Conservation (phyloP, 1,140 invertebrate genomes). For the Drusus annulatus region DNA sequence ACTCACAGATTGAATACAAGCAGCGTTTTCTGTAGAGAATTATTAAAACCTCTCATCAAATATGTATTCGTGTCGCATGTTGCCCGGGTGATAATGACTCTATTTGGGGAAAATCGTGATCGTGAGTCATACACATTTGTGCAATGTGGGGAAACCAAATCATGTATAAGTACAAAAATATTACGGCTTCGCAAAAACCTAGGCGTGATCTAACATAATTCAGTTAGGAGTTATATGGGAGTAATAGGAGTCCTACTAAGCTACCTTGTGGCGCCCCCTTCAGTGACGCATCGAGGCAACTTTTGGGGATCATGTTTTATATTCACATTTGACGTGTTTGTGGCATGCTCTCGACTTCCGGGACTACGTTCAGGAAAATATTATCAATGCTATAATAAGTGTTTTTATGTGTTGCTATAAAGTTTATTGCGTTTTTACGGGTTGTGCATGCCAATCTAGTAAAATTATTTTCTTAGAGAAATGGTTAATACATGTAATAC, state of each 20-base stretch:
- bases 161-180: not conserved
- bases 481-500: no score
- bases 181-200: not conserved
- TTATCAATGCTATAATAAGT: no score
- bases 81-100: slow-evolving; percentile 7
- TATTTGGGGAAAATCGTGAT: slow-evolving; percentile 26
- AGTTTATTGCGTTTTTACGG: no score
- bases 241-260: no score
- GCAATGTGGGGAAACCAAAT: slow-evolving; percentile 21
- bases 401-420: no score
- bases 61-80: slow-evolving; percentile 16
- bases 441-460: no score
- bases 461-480: no score
- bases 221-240: slow-evolving; percentile 6
- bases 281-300: not conserved
- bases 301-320: slow-evolving; percentile 2
- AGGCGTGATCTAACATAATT: slow-evolving; percentile 37
- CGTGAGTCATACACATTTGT: slow-evolving; percentile 33
- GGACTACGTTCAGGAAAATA: no score
- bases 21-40: no score
- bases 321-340: slow-evolving; percentile 1
- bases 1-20: no score
- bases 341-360: not conserved
- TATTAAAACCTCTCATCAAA: not conserved
- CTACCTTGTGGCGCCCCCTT: not conserved